Evolutionary conservation across 2,888 invertebrate species (phyloP), one percentile per base, ranked within the genome.

Genomic region (Lepidochrysops patricia): DNA sequence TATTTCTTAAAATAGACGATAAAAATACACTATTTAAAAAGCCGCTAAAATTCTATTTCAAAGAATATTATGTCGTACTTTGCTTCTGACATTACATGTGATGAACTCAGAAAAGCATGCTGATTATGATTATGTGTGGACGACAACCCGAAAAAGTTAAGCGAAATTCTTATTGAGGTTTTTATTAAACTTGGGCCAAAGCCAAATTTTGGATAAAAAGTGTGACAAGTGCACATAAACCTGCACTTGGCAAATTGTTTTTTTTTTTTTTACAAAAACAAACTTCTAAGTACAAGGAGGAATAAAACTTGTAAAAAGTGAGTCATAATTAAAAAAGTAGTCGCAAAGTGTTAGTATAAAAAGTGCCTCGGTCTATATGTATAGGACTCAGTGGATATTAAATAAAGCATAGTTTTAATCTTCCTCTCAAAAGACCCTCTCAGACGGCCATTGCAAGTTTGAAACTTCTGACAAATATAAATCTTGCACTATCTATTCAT

Each of bases 391-490:
- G 50, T 34, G 34, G 50, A 32, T 32, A 61, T 61, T 61, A 63
- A 63, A 62, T 63, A 60, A 63, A 66, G 62, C 27, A 58, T 60
- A 62, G 61, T 67, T 64, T 64, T 64, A 63, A 67, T 65, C 43
- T 62, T 19, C 50, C 61, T 63, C 60, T 54, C 61, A 57, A 61
- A 63, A 63, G 59, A 64, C 66, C 67, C 63, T 68, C 71, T 71
- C 60, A 57, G 57, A 52, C 57, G 63, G 54, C 64, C 60, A 68
- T 70, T 68, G 69, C 68, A 68, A 67, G 71, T 74, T 70, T 59
- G 64, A 66, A 66, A 72, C 70, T 67, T 62, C 61, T 37, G 59
- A 60, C 56, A 37, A 60, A 63, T 57, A 66, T 61, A 60, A 66
- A 65, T 65, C 61, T 57, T 57, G 23, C 27, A 43, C 60, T 60